phyloP scores from a whole-genome alignment of 2,113 vertebrate genomes.

The Crypturellus undulatus region DNA sequence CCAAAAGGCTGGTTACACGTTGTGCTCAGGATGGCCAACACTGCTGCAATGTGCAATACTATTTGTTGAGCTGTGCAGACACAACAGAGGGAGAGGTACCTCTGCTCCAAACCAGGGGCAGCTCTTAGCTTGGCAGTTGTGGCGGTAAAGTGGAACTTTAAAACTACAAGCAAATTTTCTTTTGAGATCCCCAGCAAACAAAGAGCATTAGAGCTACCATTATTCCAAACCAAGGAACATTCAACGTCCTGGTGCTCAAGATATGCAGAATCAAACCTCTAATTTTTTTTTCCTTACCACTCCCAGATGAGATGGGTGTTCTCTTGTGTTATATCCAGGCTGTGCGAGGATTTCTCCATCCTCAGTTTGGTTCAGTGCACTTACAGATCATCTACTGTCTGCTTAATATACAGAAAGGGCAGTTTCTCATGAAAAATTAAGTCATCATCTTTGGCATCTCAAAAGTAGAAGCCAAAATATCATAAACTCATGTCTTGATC shows the following conservation, averaged over 20 bases:
- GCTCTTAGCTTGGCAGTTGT: background rate
- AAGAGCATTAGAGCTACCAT: too few relatives aligned
- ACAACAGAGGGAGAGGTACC: background rate
- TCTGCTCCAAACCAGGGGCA: background rate
- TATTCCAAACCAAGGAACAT: too few relatives aligned
- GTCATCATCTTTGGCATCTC: background rate
- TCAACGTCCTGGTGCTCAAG: too few relatives aligned
- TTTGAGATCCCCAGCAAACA: too few relatives aligned
- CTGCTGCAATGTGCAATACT: background rate
- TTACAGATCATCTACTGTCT: too few relatives aligned
- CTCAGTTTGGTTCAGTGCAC: background rate
- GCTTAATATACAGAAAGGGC: background rate
- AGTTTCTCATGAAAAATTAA: background rate
- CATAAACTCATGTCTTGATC: too few relatives aligned
- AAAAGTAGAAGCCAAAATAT: background rate
- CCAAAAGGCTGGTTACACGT: background rate
- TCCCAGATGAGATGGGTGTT: background rate
- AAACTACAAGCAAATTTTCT: too few relatives aligned
- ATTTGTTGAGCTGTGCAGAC: background rate
- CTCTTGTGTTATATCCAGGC: background rate
- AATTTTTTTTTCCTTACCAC: too few relatives aligned
- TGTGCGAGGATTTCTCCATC: background rate
- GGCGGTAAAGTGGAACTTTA: too few relatives aligned
- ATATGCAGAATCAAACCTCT: too few relatives aligned
- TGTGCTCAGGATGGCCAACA: background rate